Evolutionary conservation across 2,797 vertebrate species (phyloP).

Genomic region (Sebastes minor): DNA sequence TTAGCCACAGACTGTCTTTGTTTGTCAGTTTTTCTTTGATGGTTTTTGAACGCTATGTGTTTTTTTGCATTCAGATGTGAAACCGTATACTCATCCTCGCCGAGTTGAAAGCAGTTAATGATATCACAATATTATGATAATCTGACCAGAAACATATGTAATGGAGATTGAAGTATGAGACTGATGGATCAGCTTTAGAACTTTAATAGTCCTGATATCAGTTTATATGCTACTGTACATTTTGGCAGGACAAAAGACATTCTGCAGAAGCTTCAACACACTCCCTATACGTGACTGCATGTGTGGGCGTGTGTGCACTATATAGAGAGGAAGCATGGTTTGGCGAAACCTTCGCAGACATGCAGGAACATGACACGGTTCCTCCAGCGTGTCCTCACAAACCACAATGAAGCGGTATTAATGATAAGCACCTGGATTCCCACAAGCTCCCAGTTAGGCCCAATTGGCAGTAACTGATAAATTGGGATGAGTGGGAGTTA

Average conservation of each 20-base stretch:
- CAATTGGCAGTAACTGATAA: slow-evolving; percentile 80
- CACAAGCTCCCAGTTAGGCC: slow-evolving; percentile 76
- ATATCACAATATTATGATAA: slow-evolving; percentile 59
- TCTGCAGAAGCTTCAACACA: slow-evolving; percentile 40
- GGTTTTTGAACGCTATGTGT: slow-evolving; percentile 31
- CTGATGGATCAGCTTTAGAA: slow-evolving; percentile 9
- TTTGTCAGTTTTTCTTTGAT: slow-evolving; percentile 67
- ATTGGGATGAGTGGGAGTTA: slow-evolving; percentile 70
- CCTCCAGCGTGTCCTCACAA: slow-evolving; percentile 64
- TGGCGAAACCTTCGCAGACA: slow-evolving; percentile 53
- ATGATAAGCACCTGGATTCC: slow-evolving; percentile 83
- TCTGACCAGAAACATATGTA: slow-evolving; percentile 49
- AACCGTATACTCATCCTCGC: slow-evolving; percentile 37
- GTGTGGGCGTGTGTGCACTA: slow-evolving; percentile 54
- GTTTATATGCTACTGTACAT: slow-evolving; percentile 32
- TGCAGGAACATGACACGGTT: slow-evolving; percentile 73
- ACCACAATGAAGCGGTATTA: slow-evolving; percentile 76
- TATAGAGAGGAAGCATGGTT: slow-evolving; percentile 48
- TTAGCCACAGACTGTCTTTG: slow-evolving; percentile 63
- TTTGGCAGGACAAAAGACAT: slow-evolving; percentile 36
- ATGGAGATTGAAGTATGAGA: slow-evolving; percentile 4
- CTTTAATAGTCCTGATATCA: slow-evolving; percentile 7
- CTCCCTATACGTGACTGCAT: slow-evolving; percentile 45
- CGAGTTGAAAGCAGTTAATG: slow-evolving; percentile 48
- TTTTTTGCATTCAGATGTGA: slow-evolving; percentile 45